phyloP scores from a whole-genome alignment of 2,113 vertebrate genomes.

The Cyprinodon tularosa region DNA sequence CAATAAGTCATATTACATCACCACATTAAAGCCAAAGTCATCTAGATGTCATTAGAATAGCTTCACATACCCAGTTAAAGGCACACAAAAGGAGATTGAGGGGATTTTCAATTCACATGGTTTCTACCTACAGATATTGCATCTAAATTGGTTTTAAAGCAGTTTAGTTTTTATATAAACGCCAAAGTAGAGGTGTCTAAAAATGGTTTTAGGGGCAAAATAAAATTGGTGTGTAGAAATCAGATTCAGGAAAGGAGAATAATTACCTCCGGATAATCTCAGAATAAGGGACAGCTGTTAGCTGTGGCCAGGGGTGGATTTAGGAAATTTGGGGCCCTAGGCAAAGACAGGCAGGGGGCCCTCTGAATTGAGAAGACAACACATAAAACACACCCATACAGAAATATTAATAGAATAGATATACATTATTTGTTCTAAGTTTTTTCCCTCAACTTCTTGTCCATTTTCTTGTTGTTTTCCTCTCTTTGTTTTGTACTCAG shows the following conservation, averaged over 20 bases:
- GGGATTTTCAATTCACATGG: constrained; percentile 52
- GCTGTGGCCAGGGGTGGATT: too few relatives aligned
- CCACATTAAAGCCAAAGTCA: constrained; percentile 27
- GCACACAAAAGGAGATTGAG: constrained; percentile 36
- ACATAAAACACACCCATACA: too few relatives aligned
- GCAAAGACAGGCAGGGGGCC: too few relatives aligned
- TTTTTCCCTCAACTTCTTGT: too few relatives aligned
- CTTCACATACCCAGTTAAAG: constrained; percentile 52
- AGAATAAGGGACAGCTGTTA: constrained; percentile 1
- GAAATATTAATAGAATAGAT: too few relatives aligned
- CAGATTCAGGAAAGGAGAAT: constrained; percentile 8
- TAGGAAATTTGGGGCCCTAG: too few relatives aligned
- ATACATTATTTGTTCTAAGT: too few relatives aligned
- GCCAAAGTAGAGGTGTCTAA: constrained; percentile 30
- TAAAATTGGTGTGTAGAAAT: constrained; percentile 24
- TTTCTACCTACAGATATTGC: constrained; percentile 49
- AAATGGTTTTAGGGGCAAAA: constrained; percentile 39
- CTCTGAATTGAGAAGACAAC: too few relatives aligned
- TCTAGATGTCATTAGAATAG: constrained; percentile 56
- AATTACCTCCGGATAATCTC: constrained; percentile 8
- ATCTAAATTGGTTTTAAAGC: constrained; percentile 46
- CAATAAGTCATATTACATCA: constrained; percentile 10
- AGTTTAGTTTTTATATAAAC: constrained; percentile 39
- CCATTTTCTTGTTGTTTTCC: too few relatives aligned
- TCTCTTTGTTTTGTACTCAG: too few relatives aligned